A percentile compares a stretch with the other conserved stretches of the same genome.
These are phyloP conservation scores for Brachionus paranguensis DNA, from an alignment of 1,140 invertebrate genomes.

Conservation along the genomic window DNA sequence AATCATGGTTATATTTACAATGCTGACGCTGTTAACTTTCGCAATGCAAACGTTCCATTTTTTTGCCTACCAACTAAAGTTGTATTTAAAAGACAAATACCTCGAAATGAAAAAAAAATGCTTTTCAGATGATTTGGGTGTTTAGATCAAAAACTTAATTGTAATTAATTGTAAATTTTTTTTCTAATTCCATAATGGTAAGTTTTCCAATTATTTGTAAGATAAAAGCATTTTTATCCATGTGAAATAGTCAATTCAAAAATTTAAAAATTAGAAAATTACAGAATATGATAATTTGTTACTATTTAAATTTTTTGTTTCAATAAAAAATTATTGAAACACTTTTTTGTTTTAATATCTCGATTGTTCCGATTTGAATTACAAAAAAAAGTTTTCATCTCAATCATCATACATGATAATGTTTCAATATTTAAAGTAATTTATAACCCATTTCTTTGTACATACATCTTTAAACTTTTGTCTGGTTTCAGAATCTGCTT, in stretches of 20 bases:
- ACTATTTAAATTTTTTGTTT: background rate
- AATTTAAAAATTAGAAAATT: background rate
- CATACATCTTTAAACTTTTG: too few relatives aligned
- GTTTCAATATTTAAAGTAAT: too few relatives aligned
- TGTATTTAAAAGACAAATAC: conserved; percentile 34
- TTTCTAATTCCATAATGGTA: background rate
- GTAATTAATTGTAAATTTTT: background rate
- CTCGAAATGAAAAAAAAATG: conserved; percentile 17
- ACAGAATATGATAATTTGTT: background rate
- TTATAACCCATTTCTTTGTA: too few relatives aligned
- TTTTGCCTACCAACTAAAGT: conserved; percentile 28
- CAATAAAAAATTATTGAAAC: background rate
- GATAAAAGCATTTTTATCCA: background rate
- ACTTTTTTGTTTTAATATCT: background rate
- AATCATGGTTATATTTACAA: background rate
- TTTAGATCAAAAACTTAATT: background rate
- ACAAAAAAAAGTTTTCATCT: too few relatives aligned
- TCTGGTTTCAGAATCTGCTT: too few relatives aligned
- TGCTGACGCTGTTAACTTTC: conserved; percentile 1
- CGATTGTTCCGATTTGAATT: too few relatives aligned
- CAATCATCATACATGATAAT: too few relatives aligned
- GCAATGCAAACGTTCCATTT: conserved; percentile 29
- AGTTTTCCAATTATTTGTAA: background rate
- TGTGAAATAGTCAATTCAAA: background rate
- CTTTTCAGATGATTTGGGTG: background rate